Base-by-base conservation (phyloP, 2,797 vertebrate genomes). In the Acanthis flammea region DNA sequence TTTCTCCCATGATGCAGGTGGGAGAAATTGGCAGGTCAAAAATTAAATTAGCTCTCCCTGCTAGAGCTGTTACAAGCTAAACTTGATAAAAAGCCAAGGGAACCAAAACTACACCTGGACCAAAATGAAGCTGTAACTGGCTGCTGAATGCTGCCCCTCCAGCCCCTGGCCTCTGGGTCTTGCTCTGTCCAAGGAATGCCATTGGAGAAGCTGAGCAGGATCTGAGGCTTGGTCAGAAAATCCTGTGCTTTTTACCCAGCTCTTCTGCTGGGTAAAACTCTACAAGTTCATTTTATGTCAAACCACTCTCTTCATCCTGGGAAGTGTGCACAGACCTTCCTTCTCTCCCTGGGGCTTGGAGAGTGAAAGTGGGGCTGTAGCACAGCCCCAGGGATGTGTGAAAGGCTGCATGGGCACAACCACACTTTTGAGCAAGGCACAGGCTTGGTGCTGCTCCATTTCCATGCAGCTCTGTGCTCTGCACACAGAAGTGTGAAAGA, bases 351-450 rank as follows among this genome's bases (percentile, higher is more conserved):
- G 8, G 14, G 21, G 23, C 12, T 68, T 61, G 14, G n/a, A 45
- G 12, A 30, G 7, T 19, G 47, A 67, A 75, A 72, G 53, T 7
- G 9, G 41, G 28, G 72, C 28, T 37, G 2, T 41, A 39, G 23
- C 19, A 13, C 31, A 75, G 50, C 33, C 13, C 44, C 30, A 55
- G 58, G 31, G 18, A 74, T 48, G 37, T 19, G 10, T 24, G 35
- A 47, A 63, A 35, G 8, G 7, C 27, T 68, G 5, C 2, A 0
- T 21, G 19, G 25, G 42, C 50, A 48, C 31, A 57, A 8, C 7
- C 19, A 25, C 0, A 0, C 17, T 41, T 66, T 27, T 51, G 41
- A 30, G 19, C 7, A 21, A 80, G 67, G 25, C 5, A 5, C 21
- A 48, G 54, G 5, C 48, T 33, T 39, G 48, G 11, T 14, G 24